phyloP scores from a whole-genome alignment of 2,888 invertebrate genomes.

The Drosophila sordidula region DNA sequence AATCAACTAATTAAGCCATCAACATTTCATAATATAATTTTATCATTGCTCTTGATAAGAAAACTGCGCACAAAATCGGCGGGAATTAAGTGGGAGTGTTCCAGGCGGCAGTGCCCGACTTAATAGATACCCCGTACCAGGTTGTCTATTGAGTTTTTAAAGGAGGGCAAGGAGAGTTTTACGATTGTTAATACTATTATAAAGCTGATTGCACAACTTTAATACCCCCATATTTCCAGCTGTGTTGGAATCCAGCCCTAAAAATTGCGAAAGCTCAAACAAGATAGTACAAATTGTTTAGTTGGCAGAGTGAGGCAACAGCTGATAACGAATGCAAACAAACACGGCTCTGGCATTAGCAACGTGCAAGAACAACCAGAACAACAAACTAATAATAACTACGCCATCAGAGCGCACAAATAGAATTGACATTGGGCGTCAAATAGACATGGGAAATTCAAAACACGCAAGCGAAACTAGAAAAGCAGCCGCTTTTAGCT shows the following conservation, averaged over 20 bases:
- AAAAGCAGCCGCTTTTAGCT: conserved; percentile 8
- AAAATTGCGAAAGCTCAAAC: conserved; percentile 8
- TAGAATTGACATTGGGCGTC: conserved; percentile 61
- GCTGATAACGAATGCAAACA: conserved; percentile 21
- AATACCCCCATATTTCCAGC: neutral
- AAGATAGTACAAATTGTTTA: conserved; percentile 9
- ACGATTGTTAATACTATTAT: too few species aligned
- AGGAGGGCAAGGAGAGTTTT: too few species aligned
- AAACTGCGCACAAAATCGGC: too few species aligned
- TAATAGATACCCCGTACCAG: too few species aligned
- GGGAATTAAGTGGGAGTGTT: too few species aligned
- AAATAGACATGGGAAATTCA: conserved; percentile 59
- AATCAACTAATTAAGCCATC: too few species aligned
- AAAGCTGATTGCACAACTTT: too few species aligned
- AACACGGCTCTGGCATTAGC: conserved; percentile 9
- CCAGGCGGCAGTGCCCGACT: too few species aligned
- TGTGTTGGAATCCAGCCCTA: conserved; percentile 20
- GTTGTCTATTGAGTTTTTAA: too few species aligned
- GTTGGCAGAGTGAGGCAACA: too few species aligned
- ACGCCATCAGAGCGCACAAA: conserved; percentile 10
- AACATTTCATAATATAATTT: too few species aligned
- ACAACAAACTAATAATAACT: conserved; percentile 12
- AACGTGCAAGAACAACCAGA: conserved; percentile 9
- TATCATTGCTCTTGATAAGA: too few species aligned
- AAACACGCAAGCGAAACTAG: conserved; percentile 25